Conservation (phyloP, 1,140 invertebrate species). For the Habropoda laboriosa region DNA sequence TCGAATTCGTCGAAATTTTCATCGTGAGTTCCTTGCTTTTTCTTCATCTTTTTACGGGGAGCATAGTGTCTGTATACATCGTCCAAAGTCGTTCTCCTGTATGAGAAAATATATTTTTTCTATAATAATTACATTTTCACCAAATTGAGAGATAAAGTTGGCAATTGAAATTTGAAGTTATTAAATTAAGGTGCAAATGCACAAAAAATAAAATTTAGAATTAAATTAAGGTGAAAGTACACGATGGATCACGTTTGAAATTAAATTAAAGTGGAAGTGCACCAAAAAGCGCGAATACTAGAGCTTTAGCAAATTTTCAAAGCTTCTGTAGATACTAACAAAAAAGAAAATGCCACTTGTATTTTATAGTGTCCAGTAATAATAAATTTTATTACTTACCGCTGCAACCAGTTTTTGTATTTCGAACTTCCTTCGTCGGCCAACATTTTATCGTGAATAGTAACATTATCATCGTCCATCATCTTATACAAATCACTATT, state of each 20-base stretch:
- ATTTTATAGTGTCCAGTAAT: not conserved
- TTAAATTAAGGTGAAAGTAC: too few relatives aligned
- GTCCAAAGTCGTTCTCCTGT: slow-evolving; percentile 84
- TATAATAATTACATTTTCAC: not conserved
- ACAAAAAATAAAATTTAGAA: too few relatives aligned
- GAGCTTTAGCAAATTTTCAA: too few relatives aligned
- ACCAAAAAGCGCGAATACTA: too few relatives aligned
- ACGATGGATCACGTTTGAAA: too few relatives aligned
- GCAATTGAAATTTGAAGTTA: too few relatives aligned
- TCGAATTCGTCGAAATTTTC: slow-evolving; percentile 79
- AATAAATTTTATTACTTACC: slow-evolving; percentile 76
- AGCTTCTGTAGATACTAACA: too few relatives aligned
- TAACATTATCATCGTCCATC: slow-evolving; percentile 70
- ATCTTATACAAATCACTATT: slow-evolving; percentile 59
- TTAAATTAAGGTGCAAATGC: too few relatives aligned
- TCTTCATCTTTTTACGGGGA: slow-evolving; percentile 66
- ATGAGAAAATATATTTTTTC: slow-evolving; percentile 29
- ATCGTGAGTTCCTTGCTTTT: slow-evolving; percentile 69
- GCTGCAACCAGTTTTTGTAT: slow-evolving; percentile 87
- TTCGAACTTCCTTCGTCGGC: slow-evolving; percentile 85
- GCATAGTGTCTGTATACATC: slow-evolving; percentile 84
- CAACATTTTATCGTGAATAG: slow-evolving; percentile 82
- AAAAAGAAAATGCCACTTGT: too few relatives aligned
- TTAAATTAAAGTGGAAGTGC: too few relatives aligned
- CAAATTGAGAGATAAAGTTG: too few relatives aligned